Base-by-base conservation (phyloP, 2,113 vertebrate species). In the Elephas maximus region DNA sequence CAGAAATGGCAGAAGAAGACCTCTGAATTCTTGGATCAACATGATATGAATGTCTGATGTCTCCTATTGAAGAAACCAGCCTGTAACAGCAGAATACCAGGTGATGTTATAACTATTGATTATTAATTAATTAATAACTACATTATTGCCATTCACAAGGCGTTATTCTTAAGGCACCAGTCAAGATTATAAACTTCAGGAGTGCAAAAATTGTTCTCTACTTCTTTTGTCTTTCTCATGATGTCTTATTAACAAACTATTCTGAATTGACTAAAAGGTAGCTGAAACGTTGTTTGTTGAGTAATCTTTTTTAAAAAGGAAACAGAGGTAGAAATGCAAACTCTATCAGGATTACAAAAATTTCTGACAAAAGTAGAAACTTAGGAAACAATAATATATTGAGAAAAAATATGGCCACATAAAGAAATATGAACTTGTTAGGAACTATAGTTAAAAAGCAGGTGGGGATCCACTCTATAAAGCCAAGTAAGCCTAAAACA, bases 341-440 rank as follows among this genome's bases (percentile, higher is more conserved):
- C 5, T 41, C 69, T 65, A 51, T 71, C 48, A 82, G 65, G 48
- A 28, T 79, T 96, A 71, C 7, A 93, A 93, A 93, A 71, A 23
- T 28, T 73, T 88, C 8, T 51, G 37, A 2, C 1, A 28, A 12
- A 24, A 62, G 7, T 2, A 62, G 8, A 78, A 90, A 77, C 5
- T 74, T 41, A 45, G 28, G 41, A 81, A 83, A 12, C 8, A 53
- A 60, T 15, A 63, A n/a, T 12, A 28, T 5, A 51, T 7, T 33
- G 77, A 91, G 2, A 85, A 17, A 62, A 94, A 90, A 96, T 14
- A 63, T 63, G 51, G 8, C 9, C 82, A 80, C 26, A 21, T 28
- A 57, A n/a, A 94, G 45, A 79, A 94, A 82, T 7, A 73, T 9
- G 15, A 92, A 83, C 69, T 60, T 90, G 37, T 71, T 92, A 37